Base-by-base conservation (phyloP, 2,888 invertebrate genomes). In the Trisateles emortualis region DNA sequence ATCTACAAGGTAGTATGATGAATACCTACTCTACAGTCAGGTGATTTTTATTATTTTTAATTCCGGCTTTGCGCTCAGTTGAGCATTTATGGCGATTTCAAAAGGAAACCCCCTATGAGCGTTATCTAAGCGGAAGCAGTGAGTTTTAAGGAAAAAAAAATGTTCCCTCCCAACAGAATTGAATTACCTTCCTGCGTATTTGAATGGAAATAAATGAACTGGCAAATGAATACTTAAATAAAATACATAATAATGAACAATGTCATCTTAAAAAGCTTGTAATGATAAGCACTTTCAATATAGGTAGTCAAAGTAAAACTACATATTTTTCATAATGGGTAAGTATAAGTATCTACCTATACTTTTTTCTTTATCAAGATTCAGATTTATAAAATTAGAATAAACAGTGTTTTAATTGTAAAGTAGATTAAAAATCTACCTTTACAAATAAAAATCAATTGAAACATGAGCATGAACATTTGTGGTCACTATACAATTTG, bases 121-220 rank as follows among this genome's bases (percentile, higher is more conserved):
- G 32, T 52, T 52, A 29, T 29, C 19, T 52, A 35, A 64, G 45
- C 53, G 64, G 67, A 68, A 68, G 52, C 52, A 51, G 56, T 29
- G 41, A 36, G 50, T 58, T 63, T 56, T 57, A 59, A 52, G 57
- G 55, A 60, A 60, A 52, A 60, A 52, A 42, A 42, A 41, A 13
- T 40, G 33, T 40, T 17, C 38, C 30, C 36, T 39, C 40, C 14
- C 14, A 14, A 40, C n/a, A 35, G 52, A 45, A 40, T 45, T 52
- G 26, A 33, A 51, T 45, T 45, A 51, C 45, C 32, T 24, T 33
- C 39, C 16, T 33, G 32, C 3, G 22, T 24, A 36, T 17, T 44
- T 45, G 13, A 24, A 45, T 44, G 39, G 17, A 51, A 44, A 44
- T 17, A 51, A 51, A 51, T 45, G 51, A 51, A 51, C 33, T 26